These are phyloP conservation scores for Calliopsis andreniformis DNA, from an alignment of 1,140 invertebrate genomes.

Conservation along the genomic window DNA sequence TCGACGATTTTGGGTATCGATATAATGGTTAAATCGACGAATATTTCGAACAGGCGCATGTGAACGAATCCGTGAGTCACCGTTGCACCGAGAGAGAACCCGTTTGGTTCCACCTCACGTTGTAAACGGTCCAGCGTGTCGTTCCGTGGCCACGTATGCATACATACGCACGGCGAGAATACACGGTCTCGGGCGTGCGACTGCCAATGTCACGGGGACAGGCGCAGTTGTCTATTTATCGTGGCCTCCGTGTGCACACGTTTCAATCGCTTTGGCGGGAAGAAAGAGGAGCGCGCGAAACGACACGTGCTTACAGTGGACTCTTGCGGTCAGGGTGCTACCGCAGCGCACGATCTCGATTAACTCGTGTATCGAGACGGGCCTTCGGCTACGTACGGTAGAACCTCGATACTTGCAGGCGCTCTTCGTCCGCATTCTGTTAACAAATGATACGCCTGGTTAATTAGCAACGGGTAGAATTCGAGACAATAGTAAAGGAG, in stretches of 20 bases:
- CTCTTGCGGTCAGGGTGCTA: neutral
- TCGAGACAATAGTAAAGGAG: no score
- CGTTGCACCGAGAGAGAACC: constrained; percentile 37
- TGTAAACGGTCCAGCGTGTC: constrained; percentile 18
- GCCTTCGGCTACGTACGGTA: no score
- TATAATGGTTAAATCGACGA: no score
- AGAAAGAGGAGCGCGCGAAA: neutral
- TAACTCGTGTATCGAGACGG: no score
- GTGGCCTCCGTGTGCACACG: neutral
- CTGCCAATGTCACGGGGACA: constrained; percentile 21
- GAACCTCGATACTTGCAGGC: no score
- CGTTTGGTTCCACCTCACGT: neutral
- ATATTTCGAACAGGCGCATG: no score
- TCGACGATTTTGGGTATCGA: no score
- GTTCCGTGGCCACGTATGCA: neutral
- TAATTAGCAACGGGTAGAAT: no score
- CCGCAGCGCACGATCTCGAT: no score
- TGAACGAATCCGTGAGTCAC: no score
- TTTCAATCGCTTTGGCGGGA: constrained; percentile 14
- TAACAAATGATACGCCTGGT: no score
- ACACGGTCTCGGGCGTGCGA: neutral
- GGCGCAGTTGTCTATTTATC: neutral
- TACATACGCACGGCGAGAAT: constrained; percentile 12
- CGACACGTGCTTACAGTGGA: neutral
- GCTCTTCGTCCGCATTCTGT: no score